Evolutionary conservation across 1,140 invertebrate species (phyloP).

Genomic region (Pachypeltis micranthus): DNA sequence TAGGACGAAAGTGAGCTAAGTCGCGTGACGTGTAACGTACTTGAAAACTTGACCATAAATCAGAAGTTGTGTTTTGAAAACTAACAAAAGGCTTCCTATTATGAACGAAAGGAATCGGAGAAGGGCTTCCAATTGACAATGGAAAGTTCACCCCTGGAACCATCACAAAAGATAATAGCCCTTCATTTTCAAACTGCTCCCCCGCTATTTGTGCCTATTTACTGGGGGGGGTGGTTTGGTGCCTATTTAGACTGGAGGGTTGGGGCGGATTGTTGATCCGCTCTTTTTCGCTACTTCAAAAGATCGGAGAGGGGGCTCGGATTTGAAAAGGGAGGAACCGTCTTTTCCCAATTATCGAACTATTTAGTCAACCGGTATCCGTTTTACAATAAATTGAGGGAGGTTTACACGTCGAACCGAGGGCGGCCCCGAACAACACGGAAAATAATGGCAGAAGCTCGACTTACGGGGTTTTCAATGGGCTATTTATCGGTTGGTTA

Average conservation of each 20-base stretch:
- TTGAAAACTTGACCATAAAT: conserved; percentile 4
- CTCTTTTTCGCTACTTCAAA: neutral
- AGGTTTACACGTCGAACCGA: neutral
- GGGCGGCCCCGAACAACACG: no score
- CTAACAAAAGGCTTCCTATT: neutral
- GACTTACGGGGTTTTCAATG: neutral
- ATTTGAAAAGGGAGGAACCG: neutral
- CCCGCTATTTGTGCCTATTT: conserved; percentile 1
- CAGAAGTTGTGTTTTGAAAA: neutral
- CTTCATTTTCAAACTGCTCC: neutral
- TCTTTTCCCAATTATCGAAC: conserved; percentile 3
- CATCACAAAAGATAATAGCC: neutral
- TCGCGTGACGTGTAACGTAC: conserved; percentile 9
- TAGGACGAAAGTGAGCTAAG: neutral
- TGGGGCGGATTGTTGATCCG: conserved; percentile 1
- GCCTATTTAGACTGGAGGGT: neutral
- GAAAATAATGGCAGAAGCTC: no score
- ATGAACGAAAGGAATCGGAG: neutral
- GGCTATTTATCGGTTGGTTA: neutral
- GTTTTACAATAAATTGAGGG: conserved; percentile 1
- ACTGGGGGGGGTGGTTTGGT: neutral
- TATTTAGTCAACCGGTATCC: conserved; percentile 1
- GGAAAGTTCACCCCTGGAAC: neutral
- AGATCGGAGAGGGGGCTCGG: neutral
- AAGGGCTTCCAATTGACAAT: neutral